Evolutionary conservation across 2,888 invertebrate species (phyloP).

Genomic region (Rapana venosa): DNA sequence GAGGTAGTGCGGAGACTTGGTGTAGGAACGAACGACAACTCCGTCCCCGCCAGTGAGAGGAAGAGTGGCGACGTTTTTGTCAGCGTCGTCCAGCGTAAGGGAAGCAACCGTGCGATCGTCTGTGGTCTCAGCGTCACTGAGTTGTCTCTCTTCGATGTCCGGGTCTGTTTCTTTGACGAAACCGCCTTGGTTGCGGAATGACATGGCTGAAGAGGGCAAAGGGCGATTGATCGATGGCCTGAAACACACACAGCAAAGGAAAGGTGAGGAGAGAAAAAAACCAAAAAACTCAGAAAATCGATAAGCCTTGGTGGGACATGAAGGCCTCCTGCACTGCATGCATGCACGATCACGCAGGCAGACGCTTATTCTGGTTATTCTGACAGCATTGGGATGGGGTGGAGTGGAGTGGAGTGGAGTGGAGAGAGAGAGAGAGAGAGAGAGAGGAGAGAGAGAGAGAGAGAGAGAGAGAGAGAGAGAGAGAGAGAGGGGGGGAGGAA

Average conservation of each 20-base stretch:
- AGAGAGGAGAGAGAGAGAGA: too few species aligned
- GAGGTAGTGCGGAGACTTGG: slow-evolving; percentile 53
- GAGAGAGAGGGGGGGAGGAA: too few species aligned
- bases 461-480: too few species aligned
- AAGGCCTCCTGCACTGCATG: background rate
- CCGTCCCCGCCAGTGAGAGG: slow-evolving; percentile 52
- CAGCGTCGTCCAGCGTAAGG: slow-evolving; percentile 39
- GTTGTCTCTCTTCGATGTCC: slow-evolving; percentile 38
- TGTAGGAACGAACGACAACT: slow-evolving; percentile 49
- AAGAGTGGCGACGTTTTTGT: slow-evolving; percentile 47
- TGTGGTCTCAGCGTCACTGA: slow-evolving; percentile 28
- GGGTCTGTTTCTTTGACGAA: slow-evolving; percentile 33
- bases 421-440: too few species aligned
- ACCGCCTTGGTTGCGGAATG: background rate
- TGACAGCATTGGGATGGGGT: too few species aligned
- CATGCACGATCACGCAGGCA: too few species aligned
- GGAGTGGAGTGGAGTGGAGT: too few species aligned
- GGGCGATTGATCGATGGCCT: background rate
- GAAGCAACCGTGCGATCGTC: slow-evolving; percentile 35
- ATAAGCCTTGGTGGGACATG: background rate
- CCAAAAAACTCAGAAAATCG: too few species aligned
- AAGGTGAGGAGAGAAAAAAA: too few species aligned
- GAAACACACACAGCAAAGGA: background rate
- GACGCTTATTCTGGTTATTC: too few species aligned
- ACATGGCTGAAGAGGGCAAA: background rate